Percentiles rank a stretch among this genome's conserved stretches.
Conservation (phyloP, 2,888 invertebrate genomes). For the Spialia ferax region DNA sequence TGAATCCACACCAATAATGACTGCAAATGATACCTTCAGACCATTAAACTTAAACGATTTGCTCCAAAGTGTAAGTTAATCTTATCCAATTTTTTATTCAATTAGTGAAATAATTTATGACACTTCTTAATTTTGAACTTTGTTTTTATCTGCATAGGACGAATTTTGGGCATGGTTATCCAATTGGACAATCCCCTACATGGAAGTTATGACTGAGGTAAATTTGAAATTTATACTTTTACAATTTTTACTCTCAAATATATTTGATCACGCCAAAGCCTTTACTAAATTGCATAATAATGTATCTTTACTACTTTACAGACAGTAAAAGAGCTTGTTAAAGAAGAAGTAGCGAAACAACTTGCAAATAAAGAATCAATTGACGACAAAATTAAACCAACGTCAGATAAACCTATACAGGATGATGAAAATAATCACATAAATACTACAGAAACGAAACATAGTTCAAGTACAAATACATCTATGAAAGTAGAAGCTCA, state of each 20-base stretch:
- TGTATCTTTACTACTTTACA: slow-evolving; percentile 14
- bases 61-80: slow-evolving; percentile 5
- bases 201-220: slow-evolving; percentile 45
- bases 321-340: slow-evolving; percentile 39
- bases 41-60: slow-evolving; percentile 8
- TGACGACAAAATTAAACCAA: neutral
- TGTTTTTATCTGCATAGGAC: neutral
- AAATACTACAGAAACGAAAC: neutral
- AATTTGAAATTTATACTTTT: neutral
- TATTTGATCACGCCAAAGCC: too few relatives aligned
- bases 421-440: neutral
- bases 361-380: slow-evolving; percentile 17
- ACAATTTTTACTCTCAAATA: neutral
- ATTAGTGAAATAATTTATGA: neutral
- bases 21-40: neutral
- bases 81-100: neutral
- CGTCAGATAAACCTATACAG: neutral
- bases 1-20: neutral
- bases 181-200: slow-evolving; percentile 45
- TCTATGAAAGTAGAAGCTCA: slow-evolving; percentile 50
- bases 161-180: slow-evolving; percentile 49
- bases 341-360: slow-evolving; percentile 43
- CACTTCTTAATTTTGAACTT: neutral
- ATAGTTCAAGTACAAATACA: neutral
- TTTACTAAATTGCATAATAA: neutral